Conservation (phyloP, 2,797 vertebrate species). For the Eulemur rubriventer region DNA sequence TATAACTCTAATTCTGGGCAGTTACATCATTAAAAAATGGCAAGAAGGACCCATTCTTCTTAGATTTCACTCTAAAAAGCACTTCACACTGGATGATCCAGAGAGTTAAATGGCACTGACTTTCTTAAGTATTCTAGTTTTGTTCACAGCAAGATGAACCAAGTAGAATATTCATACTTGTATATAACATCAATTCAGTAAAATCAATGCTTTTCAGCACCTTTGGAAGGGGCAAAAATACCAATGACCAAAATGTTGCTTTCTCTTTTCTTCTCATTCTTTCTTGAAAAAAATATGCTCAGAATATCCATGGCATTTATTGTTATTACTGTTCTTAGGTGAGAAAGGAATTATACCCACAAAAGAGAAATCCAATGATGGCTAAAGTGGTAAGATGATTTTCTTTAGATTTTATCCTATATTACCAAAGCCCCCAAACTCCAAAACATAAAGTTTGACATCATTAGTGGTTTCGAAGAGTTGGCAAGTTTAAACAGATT, state of each 20-base stretch:
- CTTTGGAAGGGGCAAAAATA: background rate
- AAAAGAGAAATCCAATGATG: background rate
- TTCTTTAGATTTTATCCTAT: conserved; percentile 27
- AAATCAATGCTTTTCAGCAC: background rate
- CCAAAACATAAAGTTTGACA: conserved; percentile 26
- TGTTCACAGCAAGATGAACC: background rate
- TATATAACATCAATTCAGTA: background rate
- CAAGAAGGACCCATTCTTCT: background rate
- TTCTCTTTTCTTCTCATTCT: conserved; percentile 8
- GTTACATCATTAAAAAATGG: background rate
- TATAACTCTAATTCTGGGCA: background rate
- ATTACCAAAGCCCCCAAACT: conserved; percentile 28
- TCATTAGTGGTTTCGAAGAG: conserved; percentile 65
- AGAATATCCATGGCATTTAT: background rate
- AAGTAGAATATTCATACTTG: background rate
- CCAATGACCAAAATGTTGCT: background rate
- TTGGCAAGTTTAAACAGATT: conserved; percentile 81
- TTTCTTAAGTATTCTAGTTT: background rate
- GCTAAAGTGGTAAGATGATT: background rate
- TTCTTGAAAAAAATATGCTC: background rate
- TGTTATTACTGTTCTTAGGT: background rate
- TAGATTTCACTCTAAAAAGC: background rate
- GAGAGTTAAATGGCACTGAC: background rate
- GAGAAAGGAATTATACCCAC: background rate
- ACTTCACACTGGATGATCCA: background rate